These are phyloP conservation scores for Caerostris darwini DNA, from an alignment of 1,140 invertebrate genomes.

Conservation along the genomic window DNA sequence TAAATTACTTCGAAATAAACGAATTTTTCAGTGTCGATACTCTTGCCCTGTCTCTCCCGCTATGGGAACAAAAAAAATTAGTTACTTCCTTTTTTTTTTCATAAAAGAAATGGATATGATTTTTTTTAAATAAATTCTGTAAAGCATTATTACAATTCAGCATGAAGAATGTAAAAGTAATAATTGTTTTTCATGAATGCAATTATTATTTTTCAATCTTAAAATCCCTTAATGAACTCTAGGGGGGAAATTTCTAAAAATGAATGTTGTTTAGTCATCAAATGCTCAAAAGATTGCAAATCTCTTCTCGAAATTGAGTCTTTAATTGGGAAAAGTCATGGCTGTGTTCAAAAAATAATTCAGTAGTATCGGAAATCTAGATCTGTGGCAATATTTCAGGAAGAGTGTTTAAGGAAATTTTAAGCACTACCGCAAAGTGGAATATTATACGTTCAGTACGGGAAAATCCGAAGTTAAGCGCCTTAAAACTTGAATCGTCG, in stretches of 20 bases:
- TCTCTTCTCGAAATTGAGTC: conserved; percentile 9
- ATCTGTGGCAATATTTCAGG: background rate
- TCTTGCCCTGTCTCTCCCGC: no score
- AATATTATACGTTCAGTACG: background rate
- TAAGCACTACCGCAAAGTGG: background rate
- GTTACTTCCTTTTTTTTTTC: no score
- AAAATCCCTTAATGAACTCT: background rate
- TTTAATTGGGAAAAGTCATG: background rate
- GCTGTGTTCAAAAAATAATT: background rate
- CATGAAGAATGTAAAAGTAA: no score
- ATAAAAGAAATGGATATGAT: no score
- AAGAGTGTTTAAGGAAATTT: background rate
- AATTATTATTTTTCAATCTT: background rate
- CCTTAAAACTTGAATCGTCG: background rate
- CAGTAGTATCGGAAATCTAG: background rate
- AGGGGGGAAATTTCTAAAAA: background rate
- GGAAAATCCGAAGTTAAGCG: background rate
- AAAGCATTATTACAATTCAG: no score
- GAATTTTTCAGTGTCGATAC: no score
- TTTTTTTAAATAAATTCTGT: no score
- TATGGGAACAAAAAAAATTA: no score
- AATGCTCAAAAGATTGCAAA: background rate
- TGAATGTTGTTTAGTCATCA: background rate
- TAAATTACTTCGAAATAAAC: no score
- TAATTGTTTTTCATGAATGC: background rate